Conservation (phyloP, 2,888 invertebrate species). For the Papilio elwesi region DNA sequence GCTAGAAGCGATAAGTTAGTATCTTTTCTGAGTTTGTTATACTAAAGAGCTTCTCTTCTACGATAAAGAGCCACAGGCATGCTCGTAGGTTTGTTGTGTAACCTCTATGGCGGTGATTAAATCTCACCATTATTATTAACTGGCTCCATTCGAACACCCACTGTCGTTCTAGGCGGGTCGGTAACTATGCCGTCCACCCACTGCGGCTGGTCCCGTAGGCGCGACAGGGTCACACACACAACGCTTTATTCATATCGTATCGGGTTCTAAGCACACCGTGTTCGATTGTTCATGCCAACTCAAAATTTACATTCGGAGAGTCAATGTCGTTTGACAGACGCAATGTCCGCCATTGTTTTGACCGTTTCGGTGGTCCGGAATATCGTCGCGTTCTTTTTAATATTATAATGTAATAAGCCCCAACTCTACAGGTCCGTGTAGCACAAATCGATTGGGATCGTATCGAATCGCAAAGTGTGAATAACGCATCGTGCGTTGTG, state of each 20-base stretch:
- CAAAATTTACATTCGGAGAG: constrained; percentile 77
- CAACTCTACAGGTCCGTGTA: constrained; percentile 50
- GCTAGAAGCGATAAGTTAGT: constrained; percentile 74
- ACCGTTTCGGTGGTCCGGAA: constrained; percentile 74
- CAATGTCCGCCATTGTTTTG: constrained; percentile 81
- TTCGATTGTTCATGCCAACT: constrained; percentile 77
- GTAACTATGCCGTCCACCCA: constrained; percentile 84
- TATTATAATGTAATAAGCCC: constrained; percentile 60
- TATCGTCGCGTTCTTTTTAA: constrained; percentile 68
- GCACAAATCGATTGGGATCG: constrained; percentile 50
- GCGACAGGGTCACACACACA: constrained; percentile 81
- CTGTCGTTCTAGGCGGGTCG: constrained; percentile 79
- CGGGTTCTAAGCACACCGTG: constrained; percentile 75
- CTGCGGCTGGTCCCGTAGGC: constrained; percentile 81
- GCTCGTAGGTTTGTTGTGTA: constrained; percentile 80
- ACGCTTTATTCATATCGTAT: constrained; percentile 72
- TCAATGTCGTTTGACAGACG: constrained; percentile 76
- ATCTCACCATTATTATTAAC: constrained; percentile 84
- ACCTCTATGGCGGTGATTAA: constrained; percentile 82
- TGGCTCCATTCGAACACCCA: constrained; percentile 84
- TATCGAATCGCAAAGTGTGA: constrained; percentile 56
- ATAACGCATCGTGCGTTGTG: constrained; percentile 68
- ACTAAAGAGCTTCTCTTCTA: constrained; percentile 66
- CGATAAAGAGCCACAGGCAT: constrained; percentile 71
- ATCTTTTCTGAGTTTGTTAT: constrained; percentile 57